phyloP scores from a whole-genome alignment of 2,888 invertebrate species.

The Polydrusus pterygomalis region DNA sequence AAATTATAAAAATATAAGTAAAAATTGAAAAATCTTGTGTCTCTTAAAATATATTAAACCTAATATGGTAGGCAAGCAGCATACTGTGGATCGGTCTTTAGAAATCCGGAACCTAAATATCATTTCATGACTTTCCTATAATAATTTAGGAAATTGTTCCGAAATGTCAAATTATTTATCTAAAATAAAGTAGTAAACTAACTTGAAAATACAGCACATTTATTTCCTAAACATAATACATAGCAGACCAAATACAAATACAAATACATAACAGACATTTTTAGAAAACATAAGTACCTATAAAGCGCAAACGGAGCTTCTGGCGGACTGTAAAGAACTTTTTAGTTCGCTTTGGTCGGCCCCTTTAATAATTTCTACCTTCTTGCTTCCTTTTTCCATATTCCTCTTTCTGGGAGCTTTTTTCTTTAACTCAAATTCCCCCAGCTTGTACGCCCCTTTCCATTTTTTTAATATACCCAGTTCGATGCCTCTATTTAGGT shows the following conservation, averaged over 20 bases:
- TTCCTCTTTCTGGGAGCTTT: constrained; percentile 39
- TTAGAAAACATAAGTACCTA: constrained; percentile 7
- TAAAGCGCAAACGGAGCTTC: constrained; percentile 44
- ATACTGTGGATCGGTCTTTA: too few relatives aligned
- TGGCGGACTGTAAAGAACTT: not conserved
- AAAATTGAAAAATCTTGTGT: too few relatives aligned
- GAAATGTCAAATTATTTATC: not conserved
- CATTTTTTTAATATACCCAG: constrained; percentile 59
- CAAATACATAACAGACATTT: constrained; percentile 8
- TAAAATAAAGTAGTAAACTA: not conserved
- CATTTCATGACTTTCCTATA: too few relatives aligned
- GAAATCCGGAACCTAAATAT: too few relatives aligned
- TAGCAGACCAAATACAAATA: not conserved
- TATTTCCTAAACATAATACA: not conserved
- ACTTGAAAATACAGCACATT: not conserved
- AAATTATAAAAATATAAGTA: too few relatives aligned
- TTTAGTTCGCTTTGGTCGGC: not conserved
- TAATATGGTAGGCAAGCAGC: too few relatives aligned
- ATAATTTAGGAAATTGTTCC: not conserved
- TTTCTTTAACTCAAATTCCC: constrained; percentile 53
- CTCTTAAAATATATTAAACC: too few relatives aligned
- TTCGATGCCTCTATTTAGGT: constrained; percentile 57
- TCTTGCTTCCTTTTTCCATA: constrained; percentile 9
- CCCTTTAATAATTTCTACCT: constrained; percentile 28
- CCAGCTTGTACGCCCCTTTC: constrained; percentile 56